Evolutionary conservation across 2,888 invertebrate genomes (phyloP), one percentile per base, ranked within the genome.

Genomic region (Amorpha juglandis): DNA sequence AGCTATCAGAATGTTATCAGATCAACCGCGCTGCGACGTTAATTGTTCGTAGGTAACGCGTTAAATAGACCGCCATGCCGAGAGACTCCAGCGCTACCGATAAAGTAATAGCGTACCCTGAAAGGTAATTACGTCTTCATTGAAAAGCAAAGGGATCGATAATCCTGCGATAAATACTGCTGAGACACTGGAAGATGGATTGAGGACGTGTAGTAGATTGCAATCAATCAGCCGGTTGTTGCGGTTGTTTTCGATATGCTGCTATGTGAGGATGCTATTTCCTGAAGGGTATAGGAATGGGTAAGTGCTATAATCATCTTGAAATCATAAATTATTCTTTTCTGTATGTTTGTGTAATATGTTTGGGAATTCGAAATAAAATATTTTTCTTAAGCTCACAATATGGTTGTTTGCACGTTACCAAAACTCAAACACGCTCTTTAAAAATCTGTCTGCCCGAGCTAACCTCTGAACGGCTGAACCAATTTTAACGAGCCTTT

Each of bases 11-110:
- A 19, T 33, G 21, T 19, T 63, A 66, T 66, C 70, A 73, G 70
- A 69, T 73, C 69, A 70, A 69, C 69, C 63, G 53, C 62, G 63
- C 63, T 71, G 67, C 67, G 70, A 62, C 47, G 63, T 66, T 66
- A 91, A 91, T 91, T 87, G 90, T 83, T 84, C 81, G 90, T 86
- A 79, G 90, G 85, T 88, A 89, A 91, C 83, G 80, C 79, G 87
- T 78, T 90, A 91, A 91, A 80, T 77, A 77, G 78, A 16, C 71
- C 65, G 74, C 38, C n/a, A n/a, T n/a, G n/a, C n/a, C 45, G 14
- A 45, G 45, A 12, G 58, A 42, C 81, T 78, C 83, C 67, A 68
- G 69, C 72, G 73, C 73, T 71, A 71, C 63, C 71, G 65, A 69
- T 68, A 68, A 63, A 63, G 16, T 63, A 55, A 66, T 63, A 66